Evolutionary conservation across 2,113 vertebrate genomes (phyloP).

Genomic region (Apteryx mantelli): DNA sequence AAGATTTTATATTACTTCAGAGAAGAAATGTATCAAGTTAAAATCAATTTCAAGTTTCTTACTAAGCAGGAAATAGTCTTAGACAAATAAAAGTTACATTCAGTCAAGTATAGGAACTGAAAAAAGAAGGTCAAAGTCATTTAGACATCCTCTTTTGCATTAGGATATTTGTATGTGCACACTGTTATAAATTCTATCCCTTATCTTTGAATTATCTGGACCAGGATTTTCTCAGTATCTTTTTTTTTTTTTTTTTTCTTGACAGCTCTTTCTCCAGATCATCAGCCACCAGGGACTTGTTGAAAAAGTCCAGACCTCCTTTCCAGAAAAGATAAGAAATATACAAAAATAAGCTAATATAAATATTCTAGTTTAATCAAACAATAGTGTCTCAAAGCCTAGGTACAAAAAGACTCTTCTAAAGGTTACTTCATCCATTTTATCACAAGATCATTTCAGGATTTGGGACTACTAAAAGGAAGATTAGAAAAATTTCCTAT

Average conservation of each 20-base stretch:
- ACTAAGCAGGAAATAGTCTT: constrained; percentile 48
- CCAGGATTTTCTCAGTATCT: not conserved
- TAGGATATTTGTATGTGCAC: not conserved
- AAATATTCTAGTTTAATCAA: not conserved
- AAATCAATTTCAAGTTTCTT: constrained; percentile 69
- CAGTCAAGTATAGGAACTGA: constrained; percentile 32
- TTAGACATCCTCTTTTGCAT: not conserved
- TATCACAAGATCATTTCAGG: not conserved
- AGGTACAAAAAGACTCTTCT: not conserved
- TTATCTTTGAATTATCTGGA: not conserved
- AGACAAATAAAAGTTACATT: constrained; percentile 63
- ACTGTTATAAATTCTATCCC: not conserved
- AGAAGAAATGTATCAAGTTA: constrained; percentile 53
- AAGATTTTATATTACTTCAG: constrained; percentile 70
- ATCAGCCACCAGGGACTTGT: not conserved
- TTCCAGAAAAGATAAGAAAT: not conserved
- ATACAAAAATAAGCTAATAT: not conserved
- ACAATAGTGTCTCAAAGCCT: not conserved
- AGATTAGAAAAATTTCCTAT: not conserved
- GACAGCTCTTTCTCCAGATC: not conserved
- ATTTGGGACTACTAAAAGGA: not conserved
- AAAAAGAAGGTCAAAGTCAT: constrained; percentile 28
- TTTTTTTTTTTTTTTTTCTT: not conserved
- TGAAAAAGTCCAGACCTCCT: not conserved
- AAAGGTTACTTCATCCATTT: not conserved